A percentile compares a stretch with the other conserved stretches of the same genome.
Conservation (phyloP, 2,888 invertebrate genomes). For the Philaethria dido region DNA sequence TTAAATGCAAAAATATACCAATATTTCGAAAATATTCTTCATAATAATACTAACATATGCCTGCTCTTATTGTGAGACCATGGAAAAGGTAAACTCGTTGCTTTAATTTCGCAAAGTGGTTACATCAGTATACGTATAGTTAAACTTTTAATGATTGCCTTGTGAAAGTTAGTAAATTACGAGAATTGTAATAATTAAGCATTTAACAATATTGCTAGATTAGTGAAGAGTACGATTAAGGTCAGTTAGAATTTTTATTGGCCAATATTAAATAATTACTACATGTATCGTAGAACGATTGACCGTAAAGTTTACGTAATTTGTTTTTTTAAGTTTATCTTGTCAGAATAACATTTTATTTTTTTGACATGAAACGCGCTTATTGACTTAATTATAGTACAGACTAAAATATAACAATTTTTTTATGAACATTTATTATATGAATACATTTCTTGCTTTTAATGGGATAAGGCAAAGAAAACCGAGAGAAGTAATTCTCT, state of each 20-base stretch:
- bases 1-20: neutral
- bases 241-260: conserved; percentile 30
- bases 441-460: too few species aligned
- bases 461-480: too few species aligned
- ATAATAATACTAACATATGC: neutral
- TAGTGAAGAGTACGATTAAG: conserved; percentile 18
- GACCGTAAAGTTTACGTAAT: neutral
- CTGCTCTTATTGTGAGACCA: neutral
- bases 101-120: conserved; percentile 3
- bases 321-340: conserved; percentile 1
- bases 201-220: conserved; percentile 20
- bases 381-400: neutral
- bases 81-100: neutral
- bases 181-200: conserved; percentile 26
- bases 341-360: neutral
- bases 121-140: conserved; percentile 5
- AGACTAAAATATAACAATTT: too few species aligned
- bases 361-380: neutral
- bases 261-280: conserved; percentile 29
- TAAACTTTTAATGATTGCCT: conserved; percentile 9
- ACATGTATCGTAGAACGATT: neutral
- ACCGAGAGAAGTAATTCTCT: too few species aligned
- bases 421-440: too few species aligned
- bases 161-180: conserved; percentile 14
- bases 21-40: neutral